Percentiles rank a stretch among this genome's conserved stretches.
These are phyloP conservation scores for Thripadectes ignobilis DNA, from an alignment of 2,797 vertebrate genomes.

Conservation along the genomic window DNA sequence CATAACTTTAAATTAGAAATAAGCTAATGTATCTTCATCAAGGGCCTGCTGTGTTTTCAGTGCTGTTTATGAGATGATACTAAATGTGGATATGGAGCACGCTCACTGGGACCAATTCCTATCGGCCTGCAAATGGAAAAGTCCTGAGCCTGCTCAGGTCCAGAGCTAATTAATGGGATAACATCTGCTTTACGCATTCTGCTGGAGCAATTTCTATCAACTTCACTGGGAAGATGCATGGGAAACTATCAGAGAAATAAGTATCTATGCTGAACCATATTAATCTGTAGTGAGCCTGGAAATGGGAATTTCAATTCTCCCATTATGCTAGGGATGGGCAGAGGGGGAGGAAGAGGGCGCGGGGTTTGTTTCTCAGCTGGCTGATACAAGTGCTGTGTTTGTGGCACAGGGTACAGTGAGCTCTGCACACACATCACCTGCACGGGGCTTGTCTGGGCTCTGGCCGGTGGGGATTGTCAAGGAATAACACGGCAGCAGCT, in stretches of 20 bases:
- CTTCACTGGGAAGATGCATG: conserved; percentile 70
- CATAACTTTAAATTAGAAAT: conserved; percentile 82
- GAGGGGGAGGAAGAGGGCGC: background rate
- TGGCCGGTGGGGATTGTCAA: background rate
- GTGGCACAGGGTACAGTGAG: background rate
- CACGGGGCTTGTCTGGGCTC: background rate
- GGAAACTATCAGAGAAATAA: conserved; percentile 77
- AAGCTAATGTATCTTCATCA: conserved; percentile 82
- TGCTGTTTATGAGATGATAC: conserved; percentile 83
- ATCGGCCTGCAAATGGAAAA: conserved; percentile 80
- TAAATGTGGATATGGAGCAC: conserved; percentile 82
- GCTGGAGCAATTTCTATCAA: conserved; percentile 77
- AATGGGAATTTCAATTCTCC: conserved; percentile 54
- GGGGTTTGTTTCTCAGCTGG: conserved; percentile 6
- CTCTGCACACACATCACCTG: background rate
- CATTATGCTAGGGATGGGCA: conserved; percentile 27
- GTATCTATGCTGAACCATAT: conserved; percentile 72
- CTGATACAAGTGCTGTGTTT: background rate
- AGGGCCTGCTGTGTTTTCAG: conserved; percentile 79
- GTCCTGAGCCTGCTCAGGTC: conserved; percentile 78
- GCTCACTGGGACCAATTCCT: conserved; percentile 85
- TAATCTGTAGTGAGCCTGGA: conserved; percentile 65
- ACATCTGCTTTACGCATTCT: conserved; percentile 82
- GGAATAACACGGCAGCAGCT: background rate
- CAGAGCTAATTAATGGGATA: conserved; percentile 85